Base-by-base conservation (phyloP, 2,888 invertebrate genomes). In the Clitarchus hookeri region DNA sequence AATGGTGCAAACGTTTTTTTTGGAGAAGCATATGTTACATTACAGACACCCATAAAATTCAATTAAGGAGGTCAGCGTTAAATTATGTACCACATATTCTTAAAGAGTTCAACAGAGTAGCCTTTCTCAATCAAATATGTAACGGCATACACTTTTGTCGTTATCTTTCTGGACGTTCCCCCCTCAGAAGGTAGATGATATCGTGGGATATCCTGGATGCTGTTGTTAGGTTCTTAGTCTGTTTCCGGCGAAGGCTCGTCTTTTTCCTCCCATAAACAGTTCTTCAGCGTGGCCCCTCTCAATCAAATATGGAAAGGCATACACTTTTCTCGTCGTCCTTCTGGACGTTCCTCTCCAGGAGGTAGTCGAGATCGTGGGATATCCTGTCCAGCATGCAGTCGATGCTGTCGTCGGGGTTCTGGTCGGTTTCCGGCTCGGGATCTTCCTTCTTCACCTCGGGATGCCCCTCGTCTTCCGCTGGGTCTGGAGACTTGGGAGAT, bases 301-400 rank as follows among this genome's bases (percentile, higher is more conserved):
- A 65, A n/a, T 65, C 65, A 65, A 65, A 65, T n/a, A 65, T 65
- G 23, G 65, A 65, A 65, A 65, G 65, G n/a, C 65, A 65, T n/a
- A 65, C 65, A 65, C 65, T 65, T 65, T 65, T 65, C 23, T 65
- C 65, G 65, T 65, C 16, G 23, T 65, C 65, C 16, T 65, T n/a
- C 65, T 65, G 65, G 65, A n/a, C 1, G 8, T 93, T 94, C 88
- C 96, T 93, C 91, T 96, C 96, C 87, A 97, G 92, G 89, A 97
- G 92, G 92, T 96, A 97, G 91, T 97, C 96, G 89, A 97, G 92
- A 92, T 97, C 97, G 90, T 95, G 95, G 0, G 96, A 95, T 90
- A 97, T 97, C 90, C 96, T 94, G 92, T 96, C 95, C 84, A 97
- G 92, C 93, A 97, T 95, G 84, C 90, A 89, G n/a, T 90, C 90